These are phyloP conservation scores for Corythaeola cristata DNA, from an alignment of 2,113 vertebrate genomes.

Conservation along the genomic window DNA sequence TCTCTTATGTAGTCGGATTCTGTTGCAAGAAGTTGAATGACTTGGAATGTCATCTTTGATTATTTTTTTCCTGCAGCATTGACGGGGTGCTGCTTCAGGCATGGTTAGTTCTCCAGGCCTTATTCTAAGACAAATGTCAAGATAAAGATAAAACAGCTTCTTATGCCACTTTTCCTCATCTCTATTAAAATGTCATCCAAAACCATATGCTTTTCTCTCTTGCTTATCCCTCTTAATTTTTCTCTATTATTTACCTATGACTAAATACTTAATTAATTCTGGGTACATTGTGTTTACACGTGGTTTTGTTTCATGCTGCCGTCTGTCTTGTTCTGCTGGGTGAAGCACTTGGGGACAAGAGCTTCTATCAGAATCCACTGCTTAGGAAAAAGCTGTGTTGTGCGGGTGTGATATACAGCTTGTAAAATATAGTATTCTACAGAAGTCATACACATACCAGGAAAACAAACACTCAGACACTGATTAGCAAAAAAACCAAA, in stretches of 20 bases:
- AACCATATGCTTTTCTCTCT: not conserved
- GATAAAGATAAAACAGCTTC: not conserved
- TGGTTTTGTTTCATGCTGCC: not conserved
- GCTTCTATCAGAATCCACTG: not conserved
- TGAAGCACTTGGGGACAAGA: not conserved
- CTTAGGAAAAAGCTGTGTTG: not conserved
- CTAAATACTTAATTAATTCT: constrained; percentile 18
- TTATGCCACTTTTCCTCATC: not conserved
- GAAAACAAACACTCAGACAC: not conserved
- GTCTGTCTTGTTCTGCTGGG: not conserved
- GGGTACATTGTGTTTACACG: not conserved
- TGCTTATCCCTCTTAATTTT: not conserved
- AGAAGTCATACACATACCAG: not conserved
- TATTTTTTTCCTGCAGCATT: not conserved
- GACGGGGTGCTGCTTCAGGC: not conserved
- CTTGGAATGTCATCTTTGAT: not conserved
- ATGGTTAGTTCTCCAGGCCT: not conserved
- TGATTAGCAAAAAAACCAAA: not conserved
- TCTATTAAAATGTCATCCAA: constrained; percentile 17
- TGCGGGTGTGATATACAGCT: not conserved
- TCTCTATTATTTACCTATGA: not conserved
- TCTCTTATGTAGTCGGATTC: not conserved
- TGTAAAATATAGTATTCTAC: not conserved
- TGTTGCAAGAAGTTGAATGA: not conserved
- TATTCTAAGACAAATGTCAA: not conserved